Base-by-base conservation (phyloP, 1,140 invertebrate species). In the Cotesia typhae region DNA sequence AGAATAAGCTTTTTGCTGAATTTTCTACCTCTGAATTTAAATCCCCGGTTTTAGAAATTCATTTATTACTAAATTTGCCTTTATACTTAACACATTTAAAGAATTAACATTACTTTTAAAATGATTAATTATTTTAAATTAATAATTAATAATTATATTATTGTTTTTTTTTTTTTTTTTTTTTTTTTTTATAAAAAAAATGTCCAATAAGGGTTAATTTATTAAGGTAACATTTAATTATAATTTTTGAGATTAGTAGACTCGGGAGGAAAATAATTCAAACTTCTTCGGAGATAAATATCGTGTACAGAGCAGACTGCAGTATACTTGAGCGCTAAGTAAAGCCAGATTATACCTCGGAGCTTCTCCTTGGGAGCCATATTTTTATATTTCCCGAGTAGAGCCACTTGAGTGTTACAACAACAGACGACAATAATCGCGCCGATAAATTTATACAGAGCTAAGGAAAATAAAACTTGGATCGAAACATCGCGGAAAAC, bases 401-500 rank as follows among this genome's bases (percentile, higher is more conserved):
- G 28, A 71, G 60, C 36, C 47, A 36, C 20, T 6, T 7, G 51
- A 37, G 38, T 64, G 59, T 71, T 71, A 12, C 60, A 35, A n/a
- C 37, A 64, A 71, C 41, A 65, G 64, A 52, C 41, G 69, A 53
- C 51, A 71, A 71, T 71, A 64, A 71, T 71, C 59, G 53, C 28
- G 55, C 47, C 59, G 36, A 71, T 71, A 71, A 71, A 71, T 71
- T 53, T 52, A 28, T 63, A n/a, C 28, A 12, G 37, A 63, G 20
- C 14, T 59, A 28, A 17, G 9, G 7, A 28, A 20, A 55, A 55
- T 12, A 55, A 20, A 55, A 55, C 5, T 12, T 3, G n/a, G n/a
- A 55, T n/a, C 5, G 12, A 20, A 55, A 55, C n/a, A 55, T 55
- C 12, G 53, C 6, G 35, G 17, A 17, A 51, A 67, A 67, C 36